phyloP scores from a whole-genome alignment of 2,888 invertebrate genomes.

The Ophioninae sp. region DNA sequence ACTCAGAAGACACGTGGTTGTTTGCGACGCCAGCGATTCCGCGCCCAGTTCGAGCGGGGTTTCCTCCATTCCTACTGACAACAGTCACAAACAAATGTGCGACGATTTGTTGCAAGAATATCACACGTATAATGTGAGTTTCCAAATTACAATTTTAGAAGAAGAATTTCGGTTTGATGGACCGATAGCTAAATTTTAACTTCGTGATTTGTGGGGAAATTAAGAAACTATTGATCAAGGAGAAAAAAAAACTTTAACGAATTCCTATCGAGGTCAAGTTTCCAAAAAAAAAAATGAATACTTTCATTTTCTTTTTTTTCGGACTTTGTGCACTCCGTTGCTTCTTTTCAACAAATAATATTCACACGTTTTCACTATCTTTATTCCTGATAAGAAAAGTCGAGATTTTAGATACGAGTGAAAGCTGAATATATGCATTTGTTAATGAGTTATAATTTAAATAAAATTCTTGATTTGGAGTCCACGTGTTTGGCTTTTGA shows the following conservation, averaged over 20 bases:
- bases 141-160: not conserved
- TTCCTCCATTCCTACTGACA: slow-evolving; percentile 76
- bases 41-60: slow-evolving; percentile 80
- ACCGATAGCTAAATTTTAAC: not conserved
- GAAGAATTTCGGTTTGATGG: not conserved
- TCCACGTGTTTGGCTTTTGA: too few species aligned
- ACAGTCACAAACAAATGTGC: slow-evolving; percentile 72
- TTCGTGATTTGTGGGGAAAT: not conserved
- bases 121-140: slow-evolving; percentile 75
- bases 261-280: not conserved
- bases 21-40: slow-evolving; percentile 78
- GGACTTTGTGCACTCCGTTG: too few species aligned
- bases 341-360: too few species aligned
- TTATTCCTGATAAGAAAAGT: too few species aligned
- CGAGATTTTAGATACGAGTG: too few species aligned
- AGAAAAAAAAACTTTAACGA: not conserved
- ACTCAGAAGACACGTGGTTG: slow-evolving; percentile 76
- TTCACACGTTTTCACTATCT: too few species aligned
- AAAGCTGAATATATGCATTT: too few species aligned
- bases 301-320: too few species aligned
- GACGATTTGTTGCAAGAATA: slow-evolving; percentile 77
- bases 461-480: too few species aligned
- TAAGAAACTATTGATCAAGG: not conserved
- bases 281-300: too few species aligned
- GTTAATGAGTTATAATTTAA: too few species aligned